These are phyloP conservation scores for Cacoxenus indagator DNA, from an alignment of 2,888 invertebrate species.

Conservation along the genomic window DNA sequence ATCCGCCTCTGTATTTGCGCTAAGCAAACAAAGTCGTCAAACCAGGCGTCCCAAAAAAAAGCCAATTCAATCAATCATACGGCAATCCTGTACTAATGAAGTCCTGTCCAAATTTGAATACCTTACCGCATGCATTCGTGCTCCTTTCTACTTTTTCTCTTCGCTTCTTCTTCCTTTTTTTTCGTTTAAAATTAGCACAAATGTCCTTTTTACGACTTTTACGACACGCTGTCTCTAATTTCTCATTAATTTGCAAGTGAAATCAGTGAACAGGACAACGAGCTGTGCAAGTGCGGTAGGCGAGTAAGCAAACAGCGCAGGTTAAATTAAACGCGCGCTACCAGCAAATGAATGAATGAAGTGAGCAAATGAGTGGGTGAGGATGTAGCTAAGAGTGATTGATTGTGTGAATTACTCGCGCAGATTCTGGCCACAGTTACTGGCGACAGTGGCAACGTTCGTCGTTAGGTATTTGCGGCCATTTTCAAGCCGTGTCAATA, in stretches of 20 bases:
- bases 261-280: slow-evolving; percentile 54
- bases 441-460: slow-evolving; percentile 22
- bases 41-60: neutral
- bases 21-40: neutral
- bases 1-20: neutral
- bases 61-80: slow-evolving; percentile 61
- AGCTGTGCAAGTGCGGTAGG: slow-evolving; percentile 38
- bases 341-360: slow-evolving; percentile 53
- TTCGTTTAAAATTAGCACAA: slow-evolving; percentile 64
- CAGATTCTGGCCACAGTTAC: neutral
- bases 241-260: slow-evolving; percentile 70
- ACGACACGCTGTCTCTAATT: slow-evolving; percentile 63
- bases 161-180: neutral
- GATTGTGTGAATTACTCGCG: neutral
- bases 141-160: neutral
- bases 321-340: slow-evolving; percentile 48
- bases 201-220: slow-evolving; percentile 63
- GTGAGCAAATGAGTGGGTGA: slow-evolving; percentile 11
- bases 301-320: slow-evolving; percentile 33
- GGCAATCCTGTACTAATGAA: slow-evolving; percentile 61
- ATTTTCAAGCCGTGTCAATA: slow-evolving; percentile 47
- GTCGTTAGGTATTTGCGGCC: slow-evolving; percentile 61
- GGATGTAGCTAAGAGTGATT: neutral
- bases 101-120: slow-evolving; percentile 59
- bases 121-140: neutral